A percentile compares a stretch with the other conserved stretches of the same genome.
Conservation (phyloP, 2,888 invertebrate genomes). For the Macrosoma leucophasiata region DNA sequence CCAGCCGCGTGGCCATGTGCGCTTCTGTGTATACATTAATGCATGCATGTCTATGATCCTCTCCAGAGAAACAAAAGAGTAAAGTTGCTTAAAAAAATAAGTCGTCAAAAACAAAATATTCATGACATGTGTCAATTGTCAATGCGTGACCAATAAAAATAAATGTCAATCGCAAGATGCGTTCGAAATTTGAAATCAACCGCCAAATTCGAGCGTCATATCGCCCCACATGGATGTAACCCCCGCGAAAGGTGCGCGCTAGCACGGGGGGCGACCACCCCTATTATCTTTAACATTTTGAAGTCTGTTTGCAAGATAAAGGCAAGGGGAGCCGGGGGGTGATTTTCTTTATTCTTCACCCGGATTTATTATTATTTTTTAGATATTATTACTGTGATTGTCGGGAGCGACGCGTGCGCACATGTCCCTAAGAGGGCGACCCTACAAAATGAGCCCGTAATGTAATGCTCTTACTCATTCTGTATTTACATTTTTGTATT, state of each 20-base stretch:
- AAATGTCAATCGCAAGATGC: conserved; percentile 7
- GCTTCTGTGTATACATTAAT: no score
- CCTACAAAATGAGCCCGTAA: conserved; percentile 45
- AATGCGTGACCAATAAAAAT: no score
- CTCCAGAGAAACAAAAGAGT: no score
- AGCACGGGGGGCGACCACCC: conserved; percentile 56
- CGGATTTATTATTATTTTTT: conserved; percentile 76
- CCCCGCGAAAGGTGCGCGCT: conserved; percentile 70
- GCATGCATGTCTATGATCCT: no score
- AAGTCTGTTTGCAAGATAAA: conserved; percentile 76
- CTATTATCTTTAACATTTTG: conserved; percentile 74
- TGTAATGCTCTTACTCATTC: conserved; percentile 65
- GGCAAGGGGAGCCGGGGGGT: conserved; percentile 69
- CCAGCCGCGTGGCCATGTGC: no score
- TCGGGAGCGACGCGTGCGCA: conserved; percentile 66
- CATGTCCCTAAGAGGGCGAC: conserved; percentile 61
- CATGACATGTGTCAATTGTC: no score
- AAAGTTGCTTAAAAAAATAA: no score
- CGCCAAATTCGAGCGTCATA: conserved; percentile 49
- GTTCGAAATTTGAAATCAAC: conserved; percentile 61
- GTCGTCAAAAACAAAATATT: no score
- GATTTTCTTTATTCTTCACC: conserved; percentile 75
- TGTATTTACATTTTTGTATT: conserved; percentile 48
- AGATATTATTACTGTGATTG: conserved; percentile 75
- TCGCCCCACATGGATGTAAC: conserved; percentile 41